These are phyloP conservation scores for Melospiza georgiana DNA, from an alignment of 2,113 vertebrate genomes.

Conservation along the genomic window DNA sequence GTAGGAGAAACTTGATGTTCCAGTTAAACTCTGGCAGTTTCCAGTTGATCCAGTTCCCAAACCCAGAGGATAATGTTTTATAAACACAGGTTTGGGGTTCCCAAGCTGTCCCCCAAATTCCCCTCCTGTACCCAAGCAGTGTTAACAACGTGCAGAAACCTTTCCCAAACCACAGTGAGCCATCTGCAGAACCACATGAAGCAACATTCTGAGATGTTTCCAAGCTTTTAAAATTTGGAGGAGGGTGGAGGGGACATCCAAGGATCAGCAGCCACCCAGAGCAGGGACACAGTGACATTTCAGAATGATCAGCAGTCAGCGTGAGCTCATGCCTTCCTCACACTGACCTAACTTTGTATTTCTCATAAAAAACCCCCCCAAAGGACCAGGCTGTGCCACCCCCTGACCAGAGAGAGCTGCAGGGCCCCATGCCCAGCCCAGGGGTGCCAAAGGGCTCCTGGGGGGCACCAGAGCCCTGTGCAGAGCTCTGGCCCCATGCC, in stretches of 20 bases:
- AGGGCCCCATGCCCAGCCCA: rapidly evolving
- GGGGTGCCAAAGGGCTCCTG: rapidly evolving
- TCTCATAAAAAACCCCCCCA: rapidly evolving
- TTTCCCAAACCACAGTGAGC: not conserved
- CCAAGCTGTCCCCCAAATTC: rapidly evolving
- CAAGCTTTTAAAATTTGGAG: not conserved
- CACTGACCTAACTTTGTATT: rapidly evolving
- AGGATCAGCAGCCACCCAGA: not conserved
- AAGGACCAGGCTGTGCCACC: rapidly evolving
- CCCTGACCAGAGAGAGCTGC: not conserved
- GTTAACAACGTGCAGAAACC: not conserved
- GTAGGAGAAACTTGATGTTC: not conserved
- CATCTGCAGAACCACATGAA: not conserved
- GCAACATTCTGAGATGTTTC: not conserved
- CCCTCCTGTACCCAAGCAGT: not conserved
- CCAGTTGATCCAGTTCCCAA: not conserved
- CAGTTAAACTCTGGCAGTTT: not conserved
- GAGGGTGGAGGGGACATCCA: not conserved
- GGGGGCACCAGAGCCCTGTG: rapidly evolving
- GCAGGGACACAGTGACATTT: not conserved
- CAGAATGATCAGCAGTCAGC: not conserved
- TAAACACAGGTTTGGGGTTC: not conserved
- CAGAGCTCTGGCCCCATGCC: too few relatives aligned
- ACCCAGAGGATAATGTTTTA: not conserved
- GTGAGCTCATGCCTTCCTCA: not conserved